Evolutionary conservation across 2,797 vertebrate species (phyloP), one percentile per base, ranked within the genome.

Genomic region (Anguilla marmorata): DNA sequence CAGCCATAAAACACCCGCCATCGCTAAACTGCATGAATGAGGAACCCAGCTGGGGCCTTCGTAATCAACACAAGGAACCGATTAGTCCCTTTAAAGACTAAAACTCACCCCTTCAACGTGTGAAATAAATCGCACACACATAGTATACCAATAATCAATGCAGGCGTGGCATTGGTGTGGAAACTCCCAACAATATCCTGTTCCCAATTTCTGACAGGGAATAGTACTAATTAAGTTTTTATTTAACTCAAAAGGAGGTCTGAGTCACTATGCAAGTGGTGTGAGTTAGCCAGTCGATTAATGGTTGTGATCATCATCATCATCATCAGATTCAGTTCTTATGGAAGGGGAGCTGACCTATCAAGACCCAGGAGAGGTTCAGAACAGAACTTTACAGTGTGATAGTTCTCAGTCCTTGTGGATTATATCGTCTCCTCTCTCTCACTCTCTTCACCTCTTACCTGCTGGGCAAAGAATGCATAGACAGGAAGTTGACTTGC

Each of bases 61-160:
- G 27, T 72, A 33, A 72, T 72, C 27, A 33, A 12, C 7, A 1
- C 69, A 6, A 72, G 27, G 69, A 72, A 14, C 27, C 8, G 69
- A 72, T 72, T 33, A 72, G 69, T 33, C 27, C 69, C 69, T 72
- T 33, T 72, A 72, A 30, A 72, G 69, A 72, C 30, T 72, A 72
- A 14, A 72, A n/a, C 30, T 72, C 8, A 33, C 33, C 69, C 30
- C 11, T 11, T 72, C 24, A 16, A 6, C 63, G 4, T 30, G 69
- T 72, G 69, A 72, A 19, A 72, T 72, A 72, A 72, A 72, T 72
- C 69, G 30, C 69, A 11, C 69, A 72, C 69, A 72, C n/a, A 30
- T 72, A 72, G 24, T 19, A 66, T 66, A 24, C 19, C 60, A 24
- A 24, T 66, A 27, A n/a, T 66, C 60, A n/a, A 24, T n/a, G 24